Evolutionary conservation across 2,113 vertebrate genomes (phyloP), one percentile per base, ranked within the genome.

Genomic region (Pica pica): DNA sequence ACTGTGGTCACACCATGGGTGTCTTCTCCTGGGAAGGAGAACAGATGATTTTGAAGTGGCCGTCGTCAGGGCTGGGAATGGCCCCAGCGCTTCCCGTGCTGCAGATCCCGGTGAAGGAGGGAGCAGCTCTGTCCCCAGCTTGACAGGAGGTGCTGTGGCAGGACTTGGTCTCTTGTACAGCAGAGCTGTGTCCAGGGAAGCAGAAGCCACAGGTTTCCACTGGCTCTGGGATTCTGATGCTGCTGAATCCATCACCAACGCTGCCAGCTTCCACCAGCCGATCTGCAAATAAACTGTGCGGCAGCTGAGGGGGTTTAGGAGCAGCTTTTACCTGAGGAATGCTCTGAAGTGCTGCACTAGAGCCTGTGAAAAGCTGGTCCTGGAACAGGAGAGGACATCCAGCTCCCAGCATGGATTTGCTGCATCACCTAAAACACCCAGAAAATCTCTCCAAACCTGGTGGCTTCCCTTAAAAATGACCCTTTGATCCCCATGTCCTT

Each of bases 171-270:
- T 95, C 97, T 74, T 93, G 97, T 8, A 95, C 81, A 2, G 97
- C 95, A 1, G 83, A 57, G 59, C 95, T 88, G 2, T 98, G 97
- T 23, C 99, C 98, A 0, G 98, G 98, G 95, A 99, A 99, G 94
- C 99, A 99, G 94, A 98, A 98, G 77, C 98, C 95, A 22, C 98
- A 99, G 4, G 98, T 99, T 96, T 99, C 99, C 23, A 98, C 98
- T 0, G 98, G 99, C 37, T 95, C 98, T 1, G 98, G 96, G 4
- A 76, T 71, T 42, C 82, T 96, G 90, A 91, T 78, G 44, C 78
- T n/a, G 0, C 84, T 59, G 49, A 86, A 95, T 41, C 83, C 80
- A 0, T 88, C 94, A 12, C 17, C 78, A 3, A 77, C 52, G 2
- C 94, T 94, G 28, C 87, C 96, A 0, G 81, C 94, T 77, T 98